phyloP scores from a whole-genome alignment of 2,888 invertebrate species.

The Hirtodrosophila duncani region DNA sequence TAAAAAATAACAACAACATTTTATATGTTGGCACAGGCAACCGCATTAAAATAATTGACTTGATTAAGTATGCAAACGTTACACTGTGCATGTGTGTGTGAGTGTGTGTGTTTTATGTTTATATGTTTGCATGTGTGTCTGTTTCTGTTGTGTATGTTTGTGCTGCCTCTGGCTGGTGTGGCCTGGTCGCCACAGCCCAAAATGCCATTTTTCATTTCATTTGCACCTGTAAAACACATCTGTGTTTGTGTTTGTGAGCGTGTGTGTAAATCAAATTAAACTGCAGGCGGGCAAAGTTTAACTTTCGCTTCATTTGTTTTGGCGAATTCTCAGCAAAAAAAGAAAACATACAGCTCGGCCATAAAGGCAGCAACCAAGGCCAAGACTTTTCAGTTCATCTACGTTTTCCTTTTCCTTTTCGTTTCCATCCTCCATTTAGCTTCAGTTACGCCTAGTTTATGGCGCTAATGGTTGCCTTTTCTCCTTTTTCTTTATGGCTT shows the following conservation, averaged over 20 bases:
- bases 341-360: no score
- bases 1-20: no score
- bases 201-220: conserved; percentile 54
- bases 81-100: conserved; percentile 16
- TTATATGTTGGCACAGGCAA: conserved; percentile 50
- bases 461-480: no score
- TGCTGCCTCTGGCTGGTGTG: conserved; percentile 6
- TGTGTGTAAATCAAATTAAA: conserved; percentile 53
- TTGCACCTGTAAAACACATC: conserved; percentile 20
- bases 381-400: background rate
- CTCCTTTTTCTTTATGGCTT: no score
- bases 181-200: conserved; percentile 1
- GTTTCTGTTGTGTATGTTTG: no score
- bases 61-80: conserved; percentile 60
- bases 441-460: no score
- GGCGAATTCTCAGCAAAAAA: conserved; percentile 34
- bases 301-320: conserved; percentile 61
- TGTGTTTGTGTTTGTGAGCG: conserved; percentile 29
- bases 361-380: conserved; percentile 37
- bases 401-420: conserved; percentile 29
- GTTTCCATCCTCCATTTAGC: no score
- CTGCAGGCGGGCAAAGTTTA: conserved; percentile 48
- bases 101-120: no score
- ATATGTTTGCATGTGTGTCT: no score
- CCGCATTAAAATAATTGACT: conserved; percentile 65